Conservation (phyloP, 2,113 vertebrate species). For the Rhinolophus sinicus region DNA sequence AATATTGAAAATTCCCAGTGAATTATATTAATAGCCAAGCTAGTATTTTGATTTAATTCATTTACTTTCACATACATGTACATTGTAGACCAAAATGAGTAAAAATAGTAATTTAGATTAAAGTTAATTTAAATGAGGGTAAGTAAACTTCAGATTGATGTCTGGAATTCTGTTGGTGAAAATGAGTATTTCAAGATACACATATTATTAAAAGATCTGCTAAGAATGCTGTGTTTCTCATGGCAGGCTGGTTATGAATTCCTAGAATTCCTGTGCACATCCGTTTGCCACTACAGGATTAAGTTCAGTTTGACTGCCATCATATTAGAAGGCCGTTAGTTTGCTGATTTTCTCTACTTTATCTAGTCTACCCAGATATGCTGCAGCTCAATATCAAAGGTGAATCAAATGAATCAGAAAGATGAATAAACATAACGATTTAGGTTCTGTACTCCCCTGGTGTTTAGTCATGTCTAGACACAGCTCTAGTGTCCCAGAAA, state of each 20-base stretch:
- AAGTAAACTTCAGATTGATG: neutral
- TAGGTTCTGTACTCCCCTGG: conserved; percentile 64
- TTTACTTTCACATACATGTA: neutral
- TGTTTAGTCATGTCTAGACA: conserved; percentile 78
- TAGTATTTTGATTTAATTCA: neutral
- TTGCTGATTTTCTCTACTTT: neutral
- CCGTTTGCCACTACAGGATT: neutral
- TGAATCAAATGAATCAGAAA: conserved; percentile 50
- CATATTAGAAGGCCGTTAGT: neutral
- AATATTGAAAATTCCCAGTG: neutral
- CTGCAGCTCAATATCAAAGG: conserved; percentile 12
- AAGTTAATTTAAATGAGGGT: neutral
- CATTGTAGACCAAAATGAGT: neutral
- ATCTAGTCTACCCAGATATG: neutral
- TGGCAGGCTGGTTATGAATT: neutral
- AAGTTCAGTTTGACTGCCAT: neutral
- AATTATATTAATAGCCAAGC: neutral
- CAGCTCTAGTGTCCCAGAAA: conserved; percentile 73
- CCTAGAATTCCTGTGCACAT: neutral
- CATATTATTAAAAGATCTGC: neutral
- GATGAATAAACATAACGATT: conserved; percentile 72
- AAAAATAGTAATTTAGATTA: neutral
- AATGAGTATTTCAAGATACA: neutral
- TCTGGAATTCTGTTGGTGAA: conserved; percentile 4
- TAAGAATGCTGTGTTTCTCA: neutral